These are phyloP conservation scores for Platerodrilus igneus DNA, from an alignment of 2,888 invertebrate genomes.

Conservation along the genomic window DNA sequence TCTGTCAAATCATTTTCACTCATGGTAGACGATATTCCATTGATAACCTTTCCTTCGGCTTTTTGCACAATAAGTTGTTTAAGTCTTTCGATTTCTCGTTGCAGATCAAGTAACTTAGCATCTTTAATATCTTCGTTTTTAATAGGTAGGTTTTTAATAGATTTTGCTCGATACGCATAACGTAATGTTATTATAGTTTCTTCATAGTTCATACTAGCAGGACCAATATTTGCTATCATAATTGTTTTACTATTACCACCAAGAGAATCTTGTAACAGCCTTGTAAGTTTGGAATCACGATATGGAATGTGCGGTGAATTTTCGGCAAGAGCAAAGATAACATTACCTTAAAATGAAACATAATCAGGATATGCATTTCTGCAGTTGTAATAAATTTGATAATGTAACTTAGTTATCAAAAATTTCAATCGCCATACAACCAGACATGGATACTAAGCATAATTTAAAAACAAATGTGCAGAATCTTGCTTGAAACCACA, in stretches of 20 bases:
- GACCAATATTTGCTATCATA: slow-evolving; percentile 99
- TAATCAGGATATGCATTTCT: too few species aligned
- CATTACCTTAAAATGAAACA: slow-evolving; percentile 62
- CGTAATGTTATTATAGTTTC: slow-evolving; percentile 94
- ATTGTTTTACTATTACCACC: slow-evolving; percentile 99
- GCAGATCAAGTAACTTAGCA: slow-evolving; percentile 87
- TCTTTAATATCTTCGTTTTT: slow-evolving; percentile 99
- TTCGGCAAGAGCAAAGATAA: slow-evolving; percentile 94
- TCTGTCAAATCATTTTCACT: slow-evolving; percentile 42
- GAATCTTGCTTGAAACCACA: too few species aligned
- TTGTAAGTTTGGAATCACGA: slow-evolving; percentile 93
- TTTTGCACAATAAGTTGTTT: slow-evolving; percentile 42
- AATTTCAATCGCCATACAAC: too few species aligned
- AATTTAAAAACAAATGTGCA: too few species aligned
- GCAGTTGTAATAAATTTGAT: too few species aligned
- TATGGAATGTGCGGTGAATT: slow-evolving; percentile 95
- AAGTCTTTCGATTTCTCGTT: slow-evolving; percentile 81
- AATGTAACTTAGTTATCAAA: too few species aligned
- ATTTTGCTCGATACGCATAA: slow-evolving; percentile 95
- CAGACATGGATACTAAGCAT: too few species aligned
- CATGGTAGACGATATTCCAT: slow-evolving; percentile 28
- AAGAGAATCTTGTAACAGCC: slow-evolving; percentile 93
- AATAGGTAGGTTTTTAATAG: slow-evolving; percentile 96
- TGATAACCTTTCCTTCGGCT: slow-evolving; percentile 34
- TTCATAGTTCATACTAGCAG: slow-evolving; percentile 96